A percentile compares a stretch with the other conserved stretches of the same genome.
Evolutionary conservation across 1,140 invertebrate species (phyloP).

Genomic region (Oreohelix idahoensis): DNA sequence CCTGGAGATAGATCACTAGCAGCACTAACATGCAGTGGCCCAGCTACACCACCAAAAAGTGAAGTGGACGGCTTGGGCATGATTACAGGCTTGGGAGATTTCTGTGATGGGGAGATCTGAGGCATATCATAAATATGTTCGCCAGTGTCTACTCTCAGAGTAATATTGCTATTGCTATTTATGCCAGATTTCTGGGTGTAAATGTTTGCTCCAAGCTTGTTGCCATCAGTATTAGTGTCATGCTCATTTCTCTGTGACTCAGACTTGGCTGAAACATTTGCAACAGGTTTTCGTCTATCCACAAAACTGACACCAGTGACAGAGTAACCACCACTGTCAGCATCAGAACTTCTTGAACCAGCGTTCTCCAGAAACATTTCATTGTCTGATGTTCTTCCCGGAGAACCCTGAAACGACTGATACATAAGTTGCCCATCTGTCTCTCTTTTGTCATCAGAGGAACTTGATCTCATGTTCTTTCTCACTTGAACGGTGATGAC

Average conservation of each 20-base stretch:
- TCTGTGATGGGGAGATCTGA: conserved; percentile 48
- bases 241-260: conserved; percentile 60
- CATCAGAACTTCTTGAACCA: conserved; percentile 52
- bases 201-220: conserved; percentile 41
- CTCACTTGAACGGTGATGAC: conserved; percentile 74
- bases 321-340: conserved; percentile 43
- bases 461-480: conserved; percentile 44
- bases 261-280: conserved; percentile 83
- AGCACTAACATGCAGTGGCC: conserved; percentile 49
- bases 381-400: conserved; percentile 43
- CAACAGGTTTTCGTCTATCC: conserved; percentile 80
- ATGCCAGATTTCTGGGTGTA: not conserved
- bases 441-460: conserved; percentile 45
- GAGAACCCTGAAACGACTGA: conserved; percentile 78
- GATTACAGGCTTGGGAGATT: conserved; percentile 47
- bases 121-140: conserved; percentile 69
- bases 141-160: conserved; percentile 35
- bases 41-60: conserved; percentile 29
- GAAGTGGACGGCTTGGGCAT: conserved; percentile 43
- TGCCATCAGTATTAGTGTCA: conserved; percentile 56
- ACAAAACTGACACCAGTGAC: conserved; percentile 19
- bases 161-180: conserved; percentile 15
- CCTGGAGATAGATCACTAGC: conserved; percentile 27
- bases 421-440: conserved; percentile 77
- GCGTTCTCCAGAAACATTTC: conserved; percentile 45